phyloP scores from a whole-genome alignment of 1,140 invertebrate genomes.

The Pogonognathellus flavescens region DNA sequence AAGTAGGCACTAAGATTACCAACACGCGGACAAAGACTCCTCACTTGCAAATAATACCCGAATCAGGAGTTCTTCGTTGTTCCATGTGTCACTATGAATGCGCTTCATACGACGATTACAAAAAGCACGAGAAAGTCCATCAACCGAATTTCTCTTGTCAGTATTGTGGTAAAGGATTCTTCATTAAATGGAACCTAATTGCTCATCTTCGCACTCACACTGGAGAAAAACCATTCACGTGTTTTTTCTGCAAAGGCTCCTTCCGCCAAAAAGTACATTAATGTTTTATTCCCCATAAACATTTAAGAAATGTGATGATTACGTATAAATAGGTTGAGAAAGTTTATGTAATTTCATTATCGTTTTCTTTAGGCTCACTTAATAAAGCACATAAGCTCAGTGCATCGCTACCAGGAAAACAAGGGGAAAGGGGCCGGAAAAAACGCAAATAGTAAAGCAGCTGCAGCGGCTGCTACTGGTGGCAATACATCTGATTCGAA shows the following conservation, averaged over 20 bases:
- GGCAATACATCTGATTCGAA: slow-evolving; percentile 61
- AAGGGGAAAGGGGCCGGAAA: slow-evolving; percentile 57
- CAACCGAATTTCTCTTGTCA: slow-evolving; percentile 67
- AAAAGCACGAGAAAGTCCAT: slow-evolving; percentile 67
- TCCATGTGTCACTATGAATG: slow-evolving; percentile 68
- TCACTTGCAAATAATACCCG: slow-evolving; percentile 67
- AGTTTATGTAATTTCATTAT: background rate
- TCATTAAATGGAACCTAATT: slow-evolving; percentile 67
- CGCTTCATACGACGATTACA: slow-evolving; percentile 67
- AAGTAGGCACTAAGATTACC: slow-evolving; percentile 67
- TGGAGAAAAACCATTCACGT: slow-evolving; percentile 74
- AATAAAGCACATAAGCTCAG: slow-evolving; percentile 66
- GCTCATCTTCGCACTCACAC: slow-evolving; percentile 72
- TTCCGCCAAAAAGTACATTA: slow-evolving; percentile 72
- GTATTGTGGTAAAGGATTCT: slow-evolving; percentile 67
- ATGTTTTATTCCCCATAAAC: background rate
- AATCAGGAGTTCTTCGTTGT: slow-evolving; percentile 64
- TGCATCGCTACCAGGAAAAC: slow-evolving; percentile 66
- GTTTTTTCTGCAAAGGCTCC: slow-evolving; percentile 72
- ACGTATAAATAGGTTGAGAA: background rate
- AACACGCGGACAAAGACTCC: slow-evolving; percentile 67
- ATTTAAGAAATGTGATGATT: background rate
- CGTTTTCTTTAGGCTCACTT: slow-evolving; percentile 63
- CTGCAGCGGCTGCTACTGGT: background rate
- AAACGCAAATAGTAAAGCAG: slow-evolving; percentile 15